Conservation (phyloP, 2,113 vertebrate species). For the Ivindomyrus marchei region DNA sequence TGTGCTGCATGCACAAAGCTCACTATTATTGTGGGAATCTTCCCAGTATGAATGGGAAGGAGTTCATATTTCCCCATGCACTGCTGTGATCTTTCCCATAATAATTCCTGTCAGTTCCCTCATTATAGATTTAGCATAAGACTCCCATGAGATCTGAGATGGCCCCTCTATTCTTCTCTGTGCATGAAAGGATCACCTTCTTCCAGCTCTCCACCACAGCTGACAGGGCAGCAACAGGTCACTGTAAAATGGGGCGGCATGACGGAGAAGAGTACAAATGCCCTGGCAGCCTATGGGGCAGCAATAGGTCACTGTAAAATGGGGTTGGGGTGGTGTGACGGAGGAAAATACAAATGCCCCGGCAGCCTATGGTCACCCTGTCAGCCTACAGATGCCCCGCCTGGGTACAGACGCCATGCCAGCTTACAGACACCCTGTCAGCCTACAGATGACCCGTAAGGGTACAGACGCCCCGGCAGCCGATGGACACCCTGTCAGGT, state of each 20-base stretch:
- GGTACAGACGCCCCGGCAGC: too few species aligned
- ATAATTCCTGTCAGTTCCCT: constrained; percentile 80
- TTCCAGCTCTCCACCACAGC: constrained; percentile 46
- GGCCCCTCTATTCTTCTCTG: constrained; percentile 48
- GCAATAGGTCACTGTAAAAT: constrained; percentile 23
- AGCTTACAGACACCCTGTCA: neutral
- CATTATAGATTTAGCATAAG: constrained; percentile 80
- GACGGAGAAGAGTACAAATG: neutral
- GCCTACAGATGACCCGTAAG: too few species aligned
- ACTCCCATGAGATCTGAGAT: constrained; percentile 79
- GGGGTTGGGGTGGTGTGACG: neutral
- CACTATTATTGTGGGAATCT: constrained; percentile 77
- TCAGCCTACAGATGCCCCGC: neutral
- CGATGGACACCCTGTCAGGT: too few species aligned
- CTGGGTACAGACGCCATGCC: too few species aligned
- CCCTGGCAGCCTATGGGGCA: constrained; percentile 12
- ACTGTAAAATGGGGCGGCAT: neutral
- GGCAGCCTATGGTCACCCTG: neutral
- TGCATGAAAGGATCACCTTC: constrained; percentile 63
- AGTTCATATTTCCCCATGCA: constrained; percentile 73
- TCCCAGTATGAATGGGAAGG: constrained; percentile 56
- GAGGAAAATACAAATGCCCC: neutral
- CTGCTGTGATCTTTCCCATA: constrained; percentile 72
- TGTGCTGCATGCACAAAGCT: constrained; percentile 63
- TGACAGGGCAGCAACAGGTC: constrained; percentile 40